Evolutionary conservation across 2,888 invertebrate species (phyloP).

Genomic region (Bedellia somnulentella): DNA sequence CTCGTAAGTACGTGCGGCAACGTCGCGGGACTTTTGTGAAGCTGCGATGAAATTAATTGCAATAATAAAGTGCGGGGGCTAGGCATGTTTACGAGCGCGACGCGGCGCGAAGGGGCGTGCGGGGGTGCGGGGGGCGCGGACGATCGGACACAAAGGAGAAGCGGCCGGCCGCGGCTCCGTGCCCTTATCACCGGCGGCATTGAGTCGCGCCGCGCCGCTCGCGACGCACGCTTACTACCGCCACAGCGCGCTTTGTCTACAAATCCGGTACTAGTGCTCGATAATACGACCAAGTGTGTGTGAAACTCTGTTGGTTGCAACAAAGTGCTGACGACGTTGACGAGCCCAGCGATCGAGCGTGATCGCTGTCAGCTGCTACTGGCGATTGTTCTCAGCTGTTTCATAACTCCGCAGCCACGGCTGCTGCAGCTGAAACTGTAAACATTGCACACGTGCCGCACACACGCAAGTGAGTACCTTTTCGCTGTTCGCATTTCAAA

Average conservation of each 20-base stretch:
- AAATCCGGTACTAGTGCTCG: conserved; percentile 26
- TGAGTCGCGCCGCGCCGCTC: conserved; percentile 46
- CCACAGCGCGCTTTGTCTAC: conserved; percentile 13
- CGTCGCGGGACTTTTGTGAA: conserved; percentile 3
- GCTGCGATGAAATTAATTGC: conserved; percentile 35
- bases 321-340: not conserved
- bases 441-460: conserved; percentile 46
- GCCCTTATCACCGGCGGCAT: conserved; percentile 46
- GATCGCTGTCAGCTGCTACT: conserved; percentile 22
- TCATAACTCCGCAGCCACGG: conserved; percentile 23
- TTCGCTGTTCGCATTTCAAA: too few species aligned
- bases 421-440: conserved; percentile 42
- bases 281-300: too few species aligned
- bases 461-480: conserved; percentile 49
- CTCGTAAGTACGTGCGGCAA: not conserved
- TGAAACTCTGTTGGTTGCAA: too few species aligned
- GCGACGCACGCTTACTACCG: conserved; percentile 29
- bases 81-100: conserved; percentile 20
- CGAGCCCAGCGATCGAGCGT: conserved; percentile 37
- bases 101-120: conserved; percentile 15
- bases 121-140: conserved; percentile 20
- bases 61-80: conserved; percentile 42
- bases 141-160: conserved; percentile 60
- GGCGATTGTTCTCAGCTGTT: too few species aligned
- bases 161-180: conserved; percentile 46